These are phyloP conservation scores for Eulacestoma nigropectus DNA, from an alignment of 2,113 vertebrate genomes.

Conservation along the genomic window DNA sequence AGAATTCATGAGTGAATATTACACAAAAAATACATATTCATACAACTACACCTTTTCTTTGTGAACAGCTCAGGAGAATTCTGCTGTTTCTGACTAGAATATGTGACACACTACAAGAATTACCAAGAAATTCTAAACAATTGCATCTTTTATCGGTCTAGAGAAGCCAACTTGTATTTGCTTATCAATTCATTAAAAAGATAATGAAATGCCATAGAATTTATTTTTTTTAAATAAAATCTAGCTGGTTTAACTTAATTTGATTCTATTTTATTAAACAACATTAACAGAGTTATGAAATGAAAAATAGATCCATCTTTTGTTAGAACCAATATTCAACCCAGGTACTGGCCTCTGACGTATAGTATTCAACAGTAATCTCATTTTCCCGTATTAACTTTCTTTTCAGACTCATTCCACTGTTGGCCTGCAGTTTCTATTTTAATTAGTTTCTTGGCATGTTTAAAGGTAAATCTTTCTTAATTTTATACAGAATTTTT, in stretches of 20 bases:
- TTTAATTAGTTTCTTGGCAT: slow-evolving; percentile 65
- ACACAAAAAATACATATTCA: neutral
- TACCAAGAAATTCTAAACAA: neutral
- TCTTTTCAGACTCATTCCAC: slow-evolving; percentile 4
- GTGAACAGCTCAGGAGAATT: neutral
- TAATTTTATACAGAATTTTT: neutral
- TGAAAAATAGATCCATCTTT: neutral
- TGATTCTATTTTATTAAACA: neutral
- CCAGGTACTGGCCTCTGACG: neutral
- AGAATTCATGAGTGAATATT: neutral
- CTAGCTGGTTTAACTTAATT: neutral
- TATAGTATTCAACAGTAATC: neutral
- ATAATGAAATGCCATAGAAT: neutral
- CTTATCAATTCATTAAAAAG: neutral
- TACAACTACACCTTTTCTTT: neutral
- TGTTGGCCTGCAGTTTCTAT: slow-evolving; percentile 34
- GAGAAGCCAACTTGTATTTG: neutral
- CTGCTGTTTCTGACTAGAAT: neutral
- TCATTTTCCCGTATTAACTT: slow-evolving; percentile 47
- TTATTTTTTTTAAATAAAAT: neutral
- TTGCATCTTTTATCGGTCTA: neutral
- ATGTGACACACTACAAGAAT: neutral
- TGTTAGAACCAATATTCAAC: neutral
- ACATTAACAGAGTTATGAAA: neutral
- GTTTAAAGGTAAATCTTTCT: slow-evolving; percentile 14